Conservation (phyloP, 2,888 invertebrate species). For the Helicoverpa assulta region DNA sequence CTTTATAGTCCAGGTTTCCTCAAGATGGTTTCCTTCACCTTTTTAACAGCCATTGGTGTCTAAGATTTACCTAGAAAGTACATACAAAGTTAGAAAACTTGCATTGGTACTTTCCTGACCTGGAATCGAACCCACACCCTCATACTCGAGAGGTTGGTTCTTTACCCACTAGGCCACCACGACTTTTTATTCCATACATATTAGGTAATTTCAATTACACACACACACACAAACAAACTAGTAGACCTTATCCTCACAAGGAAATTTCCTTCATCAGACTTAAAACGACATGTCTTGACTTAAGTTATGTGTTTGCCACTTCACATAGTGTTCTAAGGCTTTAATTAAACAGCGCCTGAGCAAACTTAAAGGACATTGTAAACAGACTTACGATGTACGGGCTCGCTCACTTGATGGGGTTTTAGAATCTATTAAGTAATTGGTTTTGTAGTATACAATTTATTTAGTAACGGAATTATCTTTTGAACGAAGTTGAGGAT, state of each 20-base stretch:
- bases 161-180: too few relatives aligned
- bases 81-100: too few relatives aligned
- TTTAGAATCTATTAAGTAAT: not conserved
- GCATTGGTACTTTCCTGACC: too few relatives aligned
- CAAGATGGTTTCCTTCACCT: too few relatives aligned
- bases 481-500: too few relatives aligned
- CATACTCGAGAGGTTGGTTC: too few relatives aligned
- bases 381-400: slow-evolving; percentile 15
- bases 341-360: slow-evolving; percentile 44
- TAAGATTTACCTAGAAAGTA: too few relatives aligned
- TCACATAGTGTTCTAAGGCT: slow-evolving; percentile 33
- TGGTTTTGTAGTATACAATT: too few relatives aligned
- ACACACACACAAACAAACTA: slow-evolving; percentile 7
- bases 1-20: too few relatives aligned
- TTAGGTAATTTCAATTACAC: not conserved
- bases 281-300: slow-evolving; percentile 23
- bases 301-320: slow-evolving; percentile 39
- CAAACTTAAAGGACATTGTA: slow-evolving; percentile 31
- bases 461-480: too few relatives aligned
- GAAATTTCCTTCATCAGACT: slow-evolving; percentile 7
- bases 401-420: slow-evolving; percentile 5
- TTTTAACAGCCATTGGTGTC: too few relatives aligned
- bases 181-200: not conserved
- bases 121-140: too few relatives aligned
- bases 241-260: not conserved